A percentile compares a stretch with the other conserved stretches of the same genome.
These are phyloP conservation scores for Antheraea mylitta DNA, from an alignment of 1,140 invertebrate genomes.

Conservation along the genomic window DNA sequence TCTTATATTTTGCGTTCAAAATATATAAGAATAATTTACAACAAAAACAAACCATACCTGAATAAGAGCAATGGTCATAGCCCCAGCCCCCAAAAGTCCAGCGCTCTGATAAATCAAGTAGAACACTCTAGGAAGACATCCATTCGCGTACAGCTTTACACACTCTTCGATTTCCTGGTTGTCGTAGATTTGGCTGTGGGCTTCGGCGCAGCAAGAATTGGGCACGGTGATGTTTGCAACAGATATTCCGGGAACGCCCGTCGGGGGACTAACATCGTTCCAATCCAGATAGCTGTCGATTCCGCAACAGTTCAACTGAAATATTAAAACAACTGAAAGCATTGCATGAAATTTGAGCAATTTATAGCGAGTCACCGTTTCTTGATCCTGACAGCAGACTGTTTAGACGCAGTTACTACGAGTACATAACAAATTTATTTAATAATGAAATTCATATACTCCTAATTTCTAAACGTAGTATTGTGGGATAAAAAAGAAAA, in stretches of 20 bases:
- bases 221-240: slow-evolving; percentile 74
- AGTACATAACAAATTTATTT: no score
- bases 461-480: no score
- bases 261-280: slow-evolving; percentile 59
- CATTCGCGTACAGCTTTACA: slow-evolving; percentile 76
- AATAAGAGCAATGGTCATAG: slow-evolving; percentile 89
- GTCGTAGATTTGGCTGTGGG: slow-evolving; percentile 32
- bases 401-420: no score
- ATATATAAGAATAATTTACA: not conserved
- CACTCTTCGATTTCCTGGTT: slow-evolving; percentile 41
- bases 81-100: slow-evolving; percentile 87
- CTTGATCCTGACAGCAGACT: no score
- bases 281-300: slow-evolving; percentile 83
- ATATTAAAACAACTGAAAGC: not conserved
- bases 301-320: slow-evolving; percentile 88
- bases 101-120: slow-evolving; percentile 86
- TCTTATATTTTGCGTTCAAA: no score
- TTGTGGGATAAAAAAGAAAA: no score
- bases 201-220: slow-evolving; percentile 79
- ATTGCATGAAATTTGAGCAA: no score
- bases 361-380: no score
- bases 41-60: no score
- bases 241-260: slow-evolving; percentile 29
- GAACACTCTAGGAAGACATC: slow-evolving; percentile 84
- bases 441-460: no score